phyloP scores from a whole-genome alignment of 2,113 vertebrate species.

The Cariama cristata region DNA sequence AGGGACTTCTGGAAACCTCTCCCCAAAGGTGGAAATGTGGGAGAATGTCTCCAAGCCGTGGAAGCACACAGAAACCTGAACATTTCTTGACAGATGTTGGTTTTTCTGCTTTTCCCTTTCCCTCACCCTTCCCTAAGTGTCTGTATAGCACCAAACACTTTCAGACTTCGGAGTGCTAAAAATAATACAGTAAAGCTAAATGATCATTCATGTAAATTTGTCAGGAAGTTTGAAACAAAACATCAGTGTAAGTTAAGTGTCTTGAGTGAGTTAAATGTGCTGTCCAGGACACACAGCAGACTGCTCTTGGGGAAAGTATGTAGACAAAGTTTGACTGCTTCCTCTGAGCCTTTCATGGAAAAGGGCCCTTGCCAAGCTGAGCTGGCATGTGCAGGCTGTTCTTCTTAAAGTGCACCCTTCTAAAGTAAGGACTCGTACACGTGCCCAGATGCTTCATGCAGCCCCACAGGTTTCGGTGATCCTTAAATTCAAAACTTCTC shows the following conservation, averaged over 20 bases:
- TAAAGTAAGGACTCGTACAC: neutral
- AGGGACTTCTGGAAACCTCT: neutral
- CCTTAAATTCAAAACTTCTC: slow-evolving; percentile 16
- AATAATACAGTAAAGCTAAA: slow-evolving; percentile 28
- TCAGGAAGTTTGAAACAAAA: slow-evolving; percentile 40
- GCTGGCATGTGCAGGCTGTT: slow-evolving; percentile 40
- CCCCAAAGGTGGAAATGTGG: neutral
- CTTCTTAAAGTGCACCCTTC: slow-evolving; percentile 48
- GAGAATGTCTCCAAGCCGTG: neutral
- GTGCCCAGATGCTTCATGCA: neutral
- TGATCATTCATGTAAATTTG: neutral
- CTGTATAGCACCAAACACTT: neutral
- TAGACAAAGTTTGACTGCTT: slow-evolving; percentile 60
- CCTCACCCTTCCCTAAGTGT: neutral
- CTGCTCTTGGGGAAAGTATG: slow-evolving; percentile 56
- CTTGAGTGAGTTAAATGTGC: slow-evolving; percentile 46
- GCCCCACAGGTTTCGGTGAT: neutral
- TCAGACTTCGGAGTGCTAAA: slow-evolving; percentile 11
- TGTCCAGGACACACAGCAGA: slow-evolving; percentile 43
- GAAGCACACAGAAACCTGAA: neutral
- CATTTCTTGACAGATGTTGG: neutral
- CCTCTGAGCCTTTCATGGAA: slow-evolving; percentile 61
- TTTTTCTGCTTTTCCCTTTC: neutral
- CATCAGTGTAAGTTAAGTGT: slow-evolving; percentile 33
- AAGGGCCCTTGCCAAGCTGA: slow-evolving; percentile 52